Evolutionary conservation across 1,140 invertebrate species (phyloP).

Genomic region (Drosophila takahashii): DNA sequence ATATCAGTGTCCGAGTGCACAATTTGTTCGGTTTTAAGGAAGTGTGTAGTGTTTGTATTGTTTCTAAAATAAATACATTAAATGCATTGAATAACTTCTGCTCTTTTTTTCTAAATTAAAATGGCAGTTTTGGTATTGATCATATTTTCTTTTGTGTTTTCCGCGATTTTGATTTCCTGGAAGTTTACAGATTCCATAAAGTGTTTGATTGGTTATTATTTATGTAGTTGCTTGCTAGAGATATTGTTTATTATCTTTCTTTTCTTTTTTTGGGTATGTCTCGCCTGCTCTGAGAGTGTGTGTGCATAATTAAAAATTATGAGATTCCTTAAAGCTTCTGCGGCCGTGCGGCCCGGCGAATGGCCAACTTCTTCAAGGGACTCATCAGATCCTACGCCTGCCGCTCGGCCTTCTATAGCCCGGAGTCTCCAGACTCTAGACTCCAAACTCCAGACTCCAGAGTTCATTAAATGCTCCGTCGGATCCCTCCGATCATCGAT

Average conservation of each 20-base stretch:
- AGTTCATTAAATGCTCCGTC: conserved; percentile 19
- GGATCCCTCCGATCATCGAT: conserved; percentile 8
- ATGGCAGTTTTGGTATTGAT: conserved; percentile 71
- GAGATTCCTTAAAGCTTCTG: conserved; percentile 56
- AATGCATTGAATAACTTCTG: conserved; percentile 56
- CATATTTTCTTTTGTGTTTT: conserved; percentile 11
- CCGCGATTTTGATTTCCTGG: conserved; percentile 40
- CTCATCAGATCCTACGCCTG: conserved; percentile 35
- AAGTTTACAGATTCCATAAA: conserved; percentile 40
- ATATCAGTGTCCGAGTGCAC: conserved; percentile 18
- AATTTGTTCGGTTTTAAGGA: conserved; percentile 21
- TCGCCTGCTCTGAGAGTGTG: conserved; percentile 10
- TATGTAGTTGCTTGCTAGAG: conserved; percentile 31
- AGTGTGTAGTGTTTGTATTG: conserved; percentile 20
- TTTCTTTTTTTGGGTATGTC: conserved; percentile 1
- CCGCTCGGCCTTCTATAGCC: not conserved
- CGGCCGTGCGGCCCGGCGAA: conserved; percentile 37
- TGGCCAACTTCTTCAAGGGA: conserved; percentile 44
- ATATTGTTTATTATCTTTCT: conserved; percentile 3
- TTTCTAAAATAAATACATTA: conserved; percentile 72
- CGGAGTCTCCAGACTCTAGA: conserved; percentile 15
- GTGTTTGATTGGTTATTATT: conserved; percentile 38
- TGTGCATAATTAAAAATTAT: conserved; percentile 48
- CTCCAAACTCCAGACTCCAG: conserved; percentile 8
- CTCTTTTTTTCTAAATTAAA: conserved; percentile 70